A percentile compares a stretch with the other conserved stretches of the same genome.
Conservation (phyloP, 2,797 vertebrate species). For the Coendou prehensilis region DNA sequence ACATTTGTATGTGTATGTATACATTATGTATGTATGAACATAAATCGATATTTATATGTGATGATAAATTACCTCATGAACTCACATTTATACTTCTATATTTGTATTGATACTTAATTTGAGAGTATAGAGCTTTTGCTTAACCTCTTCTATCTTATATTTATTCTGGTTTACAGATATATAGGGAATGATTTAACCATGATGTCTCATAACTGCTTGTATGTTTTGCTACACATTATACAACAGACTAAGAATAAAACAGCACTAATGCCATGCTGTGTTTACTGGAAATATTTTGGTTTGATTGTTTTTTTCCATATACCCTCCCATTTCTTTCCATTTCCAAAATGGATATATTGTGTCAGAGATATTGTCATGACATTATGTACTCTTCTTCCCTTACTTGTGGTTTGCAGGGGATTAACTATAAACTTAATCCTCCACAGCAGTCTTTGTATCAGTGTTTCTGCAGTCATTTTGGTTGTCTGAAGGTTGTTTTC, state of each 20-base stretch:
- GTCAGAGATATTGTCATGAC: neutral
- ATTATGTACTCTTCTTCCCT: neutral
- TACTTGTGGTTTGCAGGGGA: neutral
- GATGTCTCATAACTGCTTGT: constrained; percentile 26
- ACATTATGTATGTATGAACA: neutral
- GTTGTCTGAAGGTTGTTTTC: constrained; percentile 26
- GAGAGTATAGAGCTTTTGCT: neutral
- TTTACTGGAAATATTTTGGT: neutral
- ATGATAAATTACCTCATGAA: neutral
- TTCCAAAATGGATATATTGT: neutral
- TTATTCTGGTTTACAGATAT: constrained; percentile 1
- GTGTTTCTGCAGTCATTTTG: neutral
- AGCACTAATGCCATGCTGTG: neutral
- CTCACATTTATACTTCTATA: constrained; percentile 21
- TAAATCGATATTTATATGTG: neutral
- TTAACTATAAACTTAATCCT: neutral
- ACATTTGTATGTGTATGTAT: neutral
- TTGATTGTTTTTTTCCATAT: neutral
- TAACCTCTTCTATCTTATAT: neutral
- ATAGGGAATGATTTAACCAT: constrained; percentile 27
- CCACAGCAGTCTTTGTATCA: neutral
- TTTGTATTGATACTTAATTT: constrained; percentile 33
- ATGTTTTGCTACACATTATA: constrained; percentile 4
- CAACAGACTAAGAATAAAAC: constrained; percentile 23
- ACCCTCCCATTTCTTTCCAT: neutral